Evolutionary conservation across 2,113 vertebrate species (phyloP).

Genomic region (Piaya cayana): DNA sequence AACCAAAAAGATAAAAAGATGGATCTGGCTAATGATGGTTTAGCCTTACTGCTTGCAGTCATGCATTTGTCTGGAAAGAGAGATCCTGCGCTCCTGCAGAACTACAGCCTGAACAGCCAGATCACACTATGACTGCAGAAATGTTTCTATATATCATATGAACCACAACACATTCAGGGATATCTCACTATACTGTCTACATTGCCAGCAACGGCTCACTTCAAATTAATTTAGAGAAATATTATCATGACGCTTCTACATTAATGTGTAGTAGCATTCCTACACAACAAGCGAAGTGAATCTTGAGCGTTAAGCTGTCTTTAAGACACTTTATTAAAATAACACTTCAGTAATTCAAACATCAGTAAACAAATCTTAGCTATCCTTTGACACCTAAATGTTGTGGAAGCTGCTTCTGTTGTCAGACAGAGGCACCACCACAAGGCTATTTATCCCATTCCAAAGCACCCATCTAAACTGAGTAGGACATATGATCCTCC

Average conservation of each 20-base stretch:
- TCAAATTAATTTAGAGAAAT: background rate
- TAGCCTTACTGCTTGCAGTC: background rate
- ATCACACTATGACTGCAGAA: background rate
- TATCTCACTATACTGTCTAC: background rate
- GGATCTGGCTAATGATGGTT: background rate
- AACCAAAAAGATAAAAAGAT: background rate
- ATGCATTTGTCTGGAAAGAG: background rate
- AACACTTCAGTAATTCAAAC: background rate
- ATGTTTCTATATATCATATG: background rate
- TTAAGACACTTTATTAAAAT: background rate
- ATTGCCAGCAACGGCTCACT: background rate
- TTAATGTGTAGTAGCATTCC: background rate
- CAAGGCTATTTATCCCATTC: background rate
- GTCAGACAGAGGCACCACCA: background rate
- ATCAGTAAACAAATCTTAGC: background rate
- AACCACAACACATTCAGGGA: background rate
- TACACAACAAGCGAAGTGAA: too few species aligned
- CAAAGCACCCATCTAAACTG: background rate
- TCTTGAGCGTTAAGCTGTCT: background rate
- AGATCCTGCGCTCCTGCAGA: background rate
- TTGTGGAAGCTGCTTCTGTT: background rate
- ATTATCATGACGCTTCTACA: background rate
- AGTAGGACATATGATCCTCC: rapidly evolving
- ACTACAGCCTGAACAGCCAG: background rate
- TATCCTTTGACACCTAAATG: background rate